A percentile compares a stretch with the other conserved stretches of the same genome.
phyloP scores from a whole-genome alignment of 2,888 invertebrate species.

The Drosophila melanosoma region DNA sequence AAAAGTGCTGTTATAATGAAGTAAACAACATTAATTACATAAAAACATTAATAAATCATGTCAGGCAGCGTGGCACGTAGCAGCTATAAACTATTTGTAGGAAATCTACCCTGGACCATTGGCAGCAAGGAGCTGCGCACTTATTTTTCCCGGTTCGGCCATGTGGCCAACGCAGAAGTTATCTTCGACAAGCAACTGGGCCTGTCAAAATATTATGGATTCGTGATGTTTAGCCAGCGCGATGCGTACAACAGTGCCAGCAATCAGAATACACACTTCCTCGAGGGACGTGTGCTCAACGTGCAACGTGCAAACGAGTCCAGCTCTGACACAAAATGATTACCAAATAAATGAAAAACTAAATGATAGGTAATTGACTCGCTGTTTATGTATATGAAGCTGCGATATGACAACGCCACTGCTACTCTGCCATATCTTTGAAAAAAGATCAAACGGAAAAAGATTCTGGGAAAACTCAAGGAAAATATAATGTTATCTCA shows the following conservation, averaged over 20 bases:
- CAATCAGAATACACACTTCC: constrained; percentile 87
- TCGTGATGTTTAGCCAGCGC: constrained; percentile 89
- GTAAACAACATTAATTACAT: constrained; percentile 35
- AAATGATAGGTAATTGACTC: background rate
- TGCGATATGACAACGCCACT: background rate
- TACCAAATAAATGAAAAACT: background rate
- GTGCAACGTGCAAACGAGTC: constrained; percentile 86
- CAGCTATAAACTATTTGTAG: constrained; percentile 89
- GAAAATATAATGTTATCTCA: background rate
- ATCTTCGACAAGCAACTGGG: constrained; percentile 91
- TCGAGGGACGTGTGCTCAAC: constrained; percentile 89
- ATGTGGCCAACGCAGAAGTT: constrained; percentile 88
- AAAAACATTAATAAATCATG: constrained; percentile 52
- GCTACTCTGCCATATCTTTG: background rate
- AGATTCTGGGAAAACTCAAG: background rate
- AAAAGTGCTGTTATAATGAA: constrained; percentile 13
- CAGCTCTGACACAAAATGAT: background rate
- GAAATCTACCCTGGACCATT: constrained; percentile 93
- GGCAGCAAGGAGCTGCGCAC: constrained; percentile 89
- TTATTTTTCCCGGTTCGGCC: constrained; percentile 92
- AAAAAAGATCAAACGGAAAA: background rate
- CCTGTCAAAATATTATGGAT: constrained; percentile 91
- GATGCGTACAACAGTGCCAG: constrained; percentile 88
- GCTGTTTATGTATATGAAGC: background rate
- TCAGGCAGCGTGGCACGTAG: constrained; percentile 65